A percentile compares a stretch with the other conserved stretches of the same genome.
phyloP scores from a whole-genome alignment of 2,113 vertebrate genomes.

The Pelmatolapia mariae region DNA sequence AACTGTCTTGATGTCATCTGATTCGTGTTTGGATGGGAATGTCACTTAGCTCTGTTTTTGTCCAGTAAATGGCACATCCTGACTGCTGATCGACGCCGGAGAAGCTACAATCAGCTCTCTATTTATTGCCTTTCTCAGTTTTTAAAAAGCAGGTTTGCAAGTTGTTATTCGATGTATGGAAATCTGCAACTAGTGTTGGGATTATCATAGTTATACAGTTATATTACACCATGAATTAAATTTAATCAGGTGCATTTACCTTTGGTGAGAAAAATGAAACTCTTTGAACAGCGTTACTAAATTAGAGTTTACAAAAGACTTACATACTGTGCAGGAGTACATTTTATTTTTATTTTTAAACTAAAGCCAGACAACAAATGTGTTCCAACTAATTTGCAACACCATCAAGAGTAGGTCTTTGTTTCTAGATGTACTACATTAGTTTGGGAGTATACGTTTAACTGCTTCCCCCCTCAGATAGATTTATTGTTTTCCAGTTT shows the following conservation, averaged over 20 bases:
- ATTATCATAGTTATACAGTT: neutral
- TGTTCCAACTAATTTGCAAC: neutral
- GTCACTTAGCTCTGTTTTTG: neutral
- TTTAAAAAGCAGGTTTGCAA: neutral
- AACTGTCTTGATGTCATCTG: neutral
- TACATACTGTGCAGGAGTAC: neutral
- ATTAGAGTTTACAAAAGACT: neutral
- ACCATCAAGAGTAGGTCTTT: neutral
- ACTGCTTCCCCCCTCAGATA: neutral
- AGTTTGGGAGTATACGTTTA: neutral
- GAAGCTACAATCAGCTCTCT: neutral
- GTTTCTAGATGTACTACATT: neutral
- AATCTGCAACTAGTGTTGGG: neutral
- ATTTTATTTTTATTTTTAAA: neutral
- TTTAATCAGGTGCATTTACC: neutral
- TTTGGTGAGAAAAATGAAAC: neutral
- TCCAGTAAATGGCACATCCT: neutral
- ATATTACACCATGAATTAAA: neutral
- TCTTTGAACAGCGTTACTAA: neutral
- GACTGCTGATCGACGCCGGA: accelerated
- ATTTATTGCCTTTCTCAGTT: neutral
- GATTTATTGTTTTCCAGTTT: neutral
- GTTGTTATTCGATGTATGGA: neutral
- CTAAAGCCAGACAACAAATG: neutral
- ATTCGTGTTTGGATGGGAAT: neutral